Conservation (phyloP, 2,888 invertebrate genomes). For the Orchesellides sinensis region DNA sequence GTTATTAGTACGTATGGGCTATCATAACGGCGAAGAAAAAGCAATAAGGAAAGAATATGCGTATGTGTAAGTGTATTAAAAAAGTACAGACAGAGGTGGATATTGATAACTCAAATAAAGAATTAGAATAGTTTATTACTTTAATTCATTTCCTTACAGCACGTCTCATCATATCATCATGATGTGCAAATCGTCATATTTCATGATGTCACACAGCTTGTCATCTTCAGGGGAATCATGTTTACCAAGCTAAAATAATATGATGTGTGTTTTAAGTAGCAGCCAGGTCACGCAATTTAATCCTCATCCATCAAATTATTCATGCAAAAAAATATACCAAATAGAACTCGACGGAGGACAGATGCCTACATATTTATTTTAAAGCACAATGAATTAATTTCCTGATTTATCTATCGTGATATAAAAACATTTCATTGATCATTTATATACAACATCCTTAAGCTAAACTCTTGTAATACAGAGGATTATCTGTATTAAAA, state of each 20-base stretch:
- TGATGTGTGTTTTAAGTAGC: slow-evolving; percentile 48
- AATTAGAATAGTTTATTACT: too few species aligned
- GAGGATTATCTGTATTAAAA: too few species aligned
- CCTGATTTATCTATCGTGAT: slow-evolving; percentile 35
- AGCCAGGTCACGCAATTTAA: slow-evolving; percentile 66
- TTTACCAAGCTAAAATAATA: neutral
- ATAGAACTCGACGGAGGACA: too few species aligned
- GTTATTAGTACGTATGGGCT: neutral
- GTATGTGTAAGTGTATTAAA: too few species aligned
- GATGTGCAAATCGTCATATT: slow-evolving; percentile 46
- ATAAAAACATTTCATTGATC: too few species aligned
- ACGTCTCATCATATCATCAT: slow-evolving; percentile 45
- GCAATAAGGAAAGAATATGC: neutral
- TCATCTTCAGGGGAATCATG: neutral
- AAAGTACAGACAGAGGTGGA: too few species aligned
- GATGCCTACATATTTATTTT: slow-evolving; percentile 21
- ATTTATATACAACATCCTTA: too few species aligned
- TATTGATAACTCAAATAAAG: too few species aligned
- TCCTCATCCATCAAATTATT: slow-evolving; percentile 60
- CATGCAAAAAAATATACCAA: slow-evolving; percentile 21
- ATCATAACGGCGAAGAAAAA: neutral
- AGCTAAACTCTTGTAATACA: too few species aligned
- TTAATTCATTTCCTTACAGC: slow-evolving; percentile 51
- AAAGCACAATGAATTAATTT: slow-evolving; percentile 40
- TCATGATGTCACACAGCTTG: slow-evolving; percentile 29